Conservation (phyloP, 2,113 vertebrate species). For the Calcarius ornatus region DNA sequence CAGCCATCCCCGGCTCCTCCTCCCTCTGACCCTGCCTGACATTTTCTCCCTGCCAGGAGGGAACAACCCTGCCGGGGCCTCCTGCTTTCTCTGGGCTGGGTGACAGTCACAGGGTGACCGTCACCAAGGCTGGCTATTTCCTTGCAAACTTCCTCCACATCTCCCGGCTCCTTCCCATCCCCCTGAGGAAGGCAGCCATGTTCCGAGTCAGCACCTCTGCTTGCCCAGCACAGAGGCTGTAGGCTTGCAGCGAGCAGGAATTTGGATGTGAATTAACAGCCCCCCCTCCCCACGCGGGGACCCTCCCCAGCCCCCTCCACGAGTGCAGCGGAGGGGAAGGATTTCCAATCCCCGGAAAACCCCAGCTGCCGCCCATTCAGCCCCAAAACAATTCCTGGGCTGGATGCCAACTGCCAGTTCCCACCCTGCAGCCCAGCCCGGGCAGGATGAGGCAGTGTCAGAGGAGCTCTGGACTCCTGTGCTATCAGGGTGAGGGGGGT, state of each 20-base stretch:
- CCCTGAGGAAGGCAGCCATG: background rate
- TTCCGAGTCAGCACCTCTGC: background rate
- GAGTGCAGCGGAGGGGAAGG: fast-evolving
- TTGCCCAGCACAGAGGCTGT: background rate
- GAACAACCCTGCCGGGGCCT: background rate
- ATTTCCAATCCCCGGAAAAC: conserved; percentile 33
- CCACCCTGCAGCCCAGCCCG: background rate
- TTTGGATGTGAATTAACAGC: background rate
- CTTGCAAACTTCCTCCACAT: background rate
- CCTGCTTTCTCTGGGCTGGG: background rate
- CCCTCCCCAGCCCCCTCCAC: background rate
- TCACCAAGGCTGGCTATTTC: background rate
- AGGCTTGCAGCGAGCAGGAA: background rate
- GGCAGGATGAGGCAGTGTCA: background rate
- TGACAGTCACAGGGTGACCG: background rate
- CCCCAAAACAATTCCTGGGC: conserved; percentile 61
- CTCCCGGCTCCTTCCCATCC: background rate
- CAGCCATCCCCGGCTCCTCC: fast-evolving
- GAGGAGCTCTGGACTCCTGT: background rate
- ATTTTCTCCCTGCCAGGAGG: background rate
- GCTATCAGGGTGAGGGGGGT: fast-evolving
- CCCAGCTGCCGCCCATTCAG: conserved; percentile 17
- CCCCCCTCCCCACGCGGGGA: fast-evolving
- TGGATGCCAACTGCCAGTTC: background rate
- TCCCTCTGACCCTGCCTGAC: background rate